Evolutionary conservation across 1,140 invertebrate genomes (phyloP).

Genomic region (Microvelia longipes): DNA sequence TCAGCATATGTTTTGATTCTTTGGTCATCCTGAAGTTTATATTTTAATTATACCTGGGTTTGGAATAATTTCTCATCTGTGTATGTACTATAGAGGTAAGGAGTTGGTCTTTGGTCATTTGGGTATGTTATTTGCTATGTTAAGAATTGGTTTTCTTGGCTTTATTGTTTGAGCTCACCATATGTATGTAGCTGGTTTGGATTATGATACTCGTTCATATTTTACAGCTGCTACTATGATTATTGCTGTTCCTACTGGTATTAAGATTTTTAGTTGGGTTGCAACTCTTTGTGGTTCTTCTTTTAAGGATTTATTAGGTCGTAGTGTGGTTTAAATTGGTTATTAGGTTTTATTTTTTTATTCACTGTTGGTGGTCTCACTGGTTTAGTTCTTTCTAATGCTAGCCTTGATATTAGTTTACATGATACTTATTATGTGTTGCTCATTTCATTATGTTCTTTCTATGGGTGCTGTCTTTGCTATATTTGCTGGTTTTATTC

Average conservation of each 20-base stretch:
- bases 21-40: constrained; percentile 42
- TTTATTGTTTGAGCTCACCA: constrained; percentile 20
- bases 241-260: constrained; percentile 16
- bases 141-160: constrained; percentile 9
- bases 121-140: constrained; percentile 16
- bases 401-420: constrained; percentile 27
- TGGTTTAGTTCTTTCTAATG: constrained; percentile 12
- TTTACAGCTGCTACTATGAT: constrained; percentile 17
- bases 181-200: constrained; percentile 15
- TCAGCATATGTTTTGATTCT: constrained; percentile 67
- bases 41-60: constrained; percentile 21
- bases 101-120: constrained; percentile 36
- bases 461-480: constrained; percentile 52
- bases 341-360: constrained; percentile 15
- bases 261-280: constrained; percentile 14
- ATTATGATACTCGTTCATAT: constrained; percentile 9
- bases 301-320: too few relatives aligned
- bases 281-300: constrained; percentile 1
- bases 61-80: constrained; percentile 45
- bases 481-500: constrained; percentile 47
- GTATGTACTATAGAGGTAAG: constrained; percentile 41
- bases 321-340: too few relatives aligned
- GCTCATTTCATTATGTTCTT: constrained; percentile 41
- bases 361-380: constrained; percentile 16
- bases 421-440: constrained; percentile 30